Percentiles rank a stretch among this genome's conserved stretches.
phyloP scores from a whole-genome alignment of 2,888 invertebrate species.

The Bimastos eiseni region DNA sequence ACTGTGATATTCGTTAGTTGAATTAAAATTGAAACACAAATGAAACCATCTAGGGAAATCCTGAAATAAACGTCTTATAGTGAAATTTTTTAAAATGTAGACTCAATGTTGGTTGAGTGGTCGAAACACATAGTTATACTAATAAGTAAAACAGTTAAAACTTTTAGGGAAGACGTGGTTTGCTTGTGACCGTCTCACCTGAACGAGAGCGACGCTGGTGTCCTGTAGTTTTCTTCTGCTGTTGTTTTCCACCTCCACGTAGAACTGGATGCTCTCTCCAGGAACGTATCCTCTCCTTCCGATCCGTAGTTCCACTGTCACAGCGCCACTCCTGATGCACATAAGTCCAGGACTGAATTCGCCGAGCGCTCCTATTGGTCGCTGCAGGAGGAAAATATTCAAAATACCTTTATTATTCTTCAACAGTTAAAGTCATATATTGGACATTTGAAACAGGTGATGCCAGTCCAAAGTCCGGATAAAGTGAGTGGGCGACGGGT shows the following conservation, averaged over 20 bases:
- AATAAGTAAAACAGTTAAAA: too few species aligned
- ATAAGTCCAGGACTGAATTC: conserved; percentile 32
- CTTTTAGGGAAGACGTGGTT: background rate
- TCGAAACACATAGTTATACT: too few species aligned
- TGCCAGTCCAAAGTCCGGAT: too few species aligned
- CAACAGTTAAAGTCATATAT: too few species aligned
- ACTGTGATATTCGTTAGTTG: too few species aligned
- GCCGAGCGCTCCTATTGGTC: conserved; percentile 26
- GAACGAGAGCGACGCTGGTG: conserved; percentile 33
- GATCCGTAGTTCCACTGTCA: conserved; percentile 33
- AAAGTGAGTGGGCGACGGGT: too few species aligned
- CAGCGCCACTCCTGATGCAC: conserved; percentile 29
- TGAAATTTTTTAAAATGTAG: too few species aligned
- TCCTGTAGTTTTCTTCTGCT: conserved; percentile 27
- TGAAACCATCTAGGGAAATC: too few species aligned
- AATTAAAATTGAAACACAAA: too few species aligned
- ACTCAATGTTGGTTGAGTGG: too few species aligned
- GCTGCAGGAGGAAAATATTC: background rate
- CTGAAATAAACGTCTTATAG: too few species aligned
- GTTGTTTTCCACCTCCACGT: conserved; percentile 37
- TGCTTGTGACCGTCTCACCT: conserved; percentile 28
- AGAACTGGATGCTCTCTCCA: conserved; percentile 35
- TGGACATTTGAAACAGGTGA: too few species aligned
- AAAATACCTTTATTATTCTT: background rate
- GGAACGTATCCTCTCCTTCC: conserved; percentile 33